phyloP scores from a whole-genome alignment of 2,113 vertebrate species.

The Rhinolophus sinicus region DNA sequence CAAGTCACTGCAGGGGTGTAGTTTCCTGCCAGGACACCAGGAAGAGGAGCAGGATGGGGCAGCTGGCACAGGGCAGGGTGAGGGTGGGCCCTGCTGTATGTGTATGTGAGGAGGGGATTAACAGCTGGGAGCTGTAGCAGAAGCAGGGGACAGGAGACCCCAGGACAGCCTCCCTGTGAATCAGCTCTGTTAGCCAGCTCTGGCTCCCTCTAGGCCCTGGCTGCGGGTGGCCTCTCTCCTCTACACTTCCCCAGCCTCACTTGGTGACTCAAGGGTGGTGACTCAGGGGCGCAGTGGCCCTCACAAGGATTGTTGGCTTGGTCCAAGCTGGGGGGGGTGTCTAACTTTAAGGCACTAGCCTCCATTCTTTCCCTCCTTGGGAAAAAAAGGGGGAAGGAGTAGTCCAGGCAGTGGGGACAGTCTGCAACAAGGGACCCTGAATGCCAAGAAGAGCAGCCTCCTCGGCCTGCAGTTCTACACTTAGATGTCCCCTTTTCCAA shows the following conservation, averaged over 20 bases:
- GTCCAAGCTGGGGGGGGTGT: neutral
- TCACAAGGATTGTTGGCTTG: neutral
- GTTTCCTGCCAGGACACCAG: neutral
- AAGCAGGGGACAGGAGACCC: neutral
- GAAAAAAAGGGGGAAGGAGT: neutral
- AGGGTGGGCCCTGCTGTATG: neutral
- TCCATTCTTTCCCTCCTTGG: neutral
- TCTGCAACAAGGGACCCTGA: neutral
- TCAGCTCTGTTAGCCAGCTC: neutral
- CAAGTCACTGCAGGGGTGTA: neutral
- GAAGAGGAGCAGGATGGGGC: neutral
- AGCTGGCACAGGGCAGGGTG: accelerated
- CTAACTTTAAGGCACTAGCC: neutral
- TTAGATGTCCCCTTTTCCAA: neutral
- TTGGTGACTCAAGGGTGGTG: neutral
- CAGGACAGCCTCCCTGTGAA: neutral
- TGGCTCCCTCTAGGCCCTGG: neutral
- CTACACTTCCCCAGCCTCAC: no score
- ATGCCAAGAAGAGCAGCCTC: neutral
- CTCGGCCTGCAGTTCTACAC: neutral
- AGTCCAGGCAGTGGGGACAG: neutral
- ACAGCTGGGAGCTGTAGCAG: neutral
- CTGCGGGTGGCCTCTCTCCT: neutral
- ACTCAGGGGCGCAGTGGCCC: neutral
- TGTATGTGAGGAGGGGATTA: neutral